These are phyloP conservation scores for Apocrypta bakeri DNA, from an alignment of 1,140 invertebrate species.

Conservation along the genomic window DNA sequence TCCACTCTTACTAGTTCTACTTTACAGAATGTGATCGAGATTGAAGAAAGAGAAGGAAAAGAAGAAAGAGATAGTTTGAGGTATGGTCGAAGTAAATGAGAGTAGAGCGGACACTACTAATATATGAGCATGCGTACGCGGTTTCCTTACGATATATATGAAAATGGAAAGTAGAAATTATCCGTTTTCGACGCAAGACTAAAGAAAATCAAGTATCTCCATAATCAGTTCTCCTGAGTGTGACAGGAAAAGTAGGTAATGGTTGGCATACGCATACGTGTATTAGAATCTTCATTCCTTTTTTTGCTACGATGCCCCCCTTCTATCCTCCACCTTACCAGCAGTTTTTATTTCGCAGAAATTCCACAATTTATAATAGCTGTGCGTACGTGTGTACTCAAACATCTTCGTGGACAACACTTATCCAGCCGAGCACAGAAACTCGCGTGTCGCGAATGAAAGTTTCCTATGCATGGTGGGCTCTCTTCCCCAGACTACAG, in stretches of 20 bases:
- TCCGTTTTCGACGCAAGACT: constrained; percentile 4
- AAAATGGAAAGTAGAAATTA: constrained; percentile 51
- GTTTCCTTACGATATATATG: constrained; percentile 37
- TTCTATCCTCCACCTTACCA: neutral
- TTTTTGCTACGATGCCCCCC: neutral
- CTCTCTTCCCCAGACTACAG: constrained; percentile 60
- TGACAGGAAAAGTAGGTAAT: constrained; percentile 47
- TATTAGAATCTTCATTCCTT: constrained; percentile 7
- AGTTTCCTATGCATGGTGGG: constrained; percentile 64
- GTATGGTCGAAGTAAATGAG: constrained; percentile 28
- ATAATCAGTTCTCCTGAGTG: constrained; percentile 44
- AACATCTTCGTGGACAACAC: constrained; percentile 65
- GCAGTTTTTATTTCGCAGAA: constrained; percentile 45
- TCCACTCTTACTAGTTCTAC: constrained; percentile 29
- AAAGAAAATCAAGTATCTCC: constrained; percentile 19
- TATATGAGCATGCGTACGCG: constrained; percentile 2
- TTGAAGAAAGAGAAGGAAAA: neutral
- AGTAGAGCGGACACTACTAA: neutral
- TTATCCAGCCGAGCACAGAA: constrained; percentile 60
- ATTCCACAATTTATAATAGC: constrained; percentile 33
- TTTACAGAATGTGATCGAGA: neutral
- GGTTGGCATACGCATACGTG: neutral
- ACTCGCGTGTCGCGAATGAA: constrained; percentile 74
- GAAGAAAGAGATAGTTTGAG: neutral
- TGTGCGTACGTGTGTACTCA: neutral